Percentiles rank a stretch among this genome's conserved stretches.
Conservation (phyloP, 2,113 vertebrate genomes). For the Cheilinus undulatus region DNA sequence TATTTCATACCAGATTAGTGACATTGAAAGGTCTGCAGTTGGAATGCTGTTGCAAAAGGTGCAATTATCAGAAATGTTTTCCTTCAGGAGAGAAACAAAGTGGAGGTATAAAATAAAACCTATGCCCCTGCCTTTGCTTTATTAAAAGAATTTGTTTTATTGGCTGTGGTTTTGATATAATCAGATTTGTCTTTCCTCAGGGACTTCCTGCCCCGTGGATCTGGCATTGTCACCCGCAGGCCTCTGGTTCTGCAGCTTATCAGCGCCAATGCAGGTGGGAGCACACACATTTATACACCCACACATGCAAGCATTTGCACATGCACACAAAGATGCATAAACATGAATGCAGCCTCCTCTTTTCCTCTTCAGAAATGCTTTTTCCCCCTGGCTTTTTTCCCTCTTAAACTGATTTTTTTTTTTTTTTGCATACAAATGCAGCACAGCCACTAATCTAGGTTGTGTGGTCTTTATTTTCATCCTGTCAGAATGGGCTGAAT, state of each 20-base stretch:
- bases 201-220: slow-evolving; percentile 87
- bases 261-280: slow-evolving; percentile 81
- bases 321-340: slow-evolving; percentile 6
- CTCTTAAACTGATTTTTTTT: slow-evolving; percentile 39
- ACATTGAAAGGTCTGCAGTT: neutral
- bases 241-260: slow-evolving; percentile 87
- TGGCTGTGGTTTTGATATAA: slow-evolving; percentile 16
- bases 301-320: slow-evolving; percentile 35
- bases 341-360: slow-evolving; percentile 16
- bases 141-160: slow-evolving; percentile 9
- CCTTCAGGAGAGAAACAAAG: slow-evolving; percentile 3
- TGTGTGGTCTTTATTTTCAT: slow-evolving; percentile 5
- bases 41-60: neutral
- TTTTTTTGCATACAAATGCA: slow-evolving; percentile 16
- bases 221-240: slow-evolving; percentile 84
- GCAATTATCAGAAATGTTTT: slow-evolving; percentile 20
- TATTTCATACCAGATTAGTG: neutral
- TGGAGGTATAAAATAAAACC: neutral
- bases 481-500: slow-evolving; percentile 92
- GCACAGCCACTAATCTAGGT: slow-evolving; percentile 35
- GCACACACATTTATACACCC: slow-evolving; percentile 45
- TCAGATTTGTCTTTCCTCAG: slow-evolving; percentile 59
- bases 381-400: neutral
- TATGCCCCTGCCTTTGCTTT: neutral
- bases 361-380: slow-evolving; percentile 31